Evolutionary conservation across 2,113 vertebrate species (phyloP).

Genomic region (Sphaerodactylus townsendi): DNA sequence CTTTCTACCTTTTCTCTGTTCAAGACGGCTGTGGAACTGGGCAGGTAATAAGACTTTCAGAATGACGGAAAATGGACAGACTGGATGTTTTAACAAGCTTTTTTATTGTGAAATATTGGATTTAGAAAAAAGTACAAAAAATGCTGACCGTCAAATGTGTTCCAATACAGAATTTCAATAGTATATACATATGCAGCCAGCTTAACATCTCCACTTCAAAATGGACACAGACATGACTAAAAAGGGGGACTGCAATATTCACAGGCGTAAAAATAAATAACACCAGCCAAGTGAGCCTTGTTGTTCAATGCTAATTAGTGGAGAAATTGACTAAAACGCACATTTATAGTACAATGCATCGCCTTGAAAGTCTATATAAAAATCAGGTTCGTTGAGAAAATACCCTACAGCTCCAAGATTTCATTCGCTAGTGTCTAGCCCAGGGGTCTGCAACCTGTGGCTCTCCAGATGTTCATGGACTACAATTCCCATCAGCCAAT

Average conservation of each 20-base stretch:
- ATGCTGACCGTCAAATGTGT: constrained; percentile 86
- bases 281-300: constrained; percentile 72
- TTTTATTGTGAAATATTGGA: constrained; percentile 96
- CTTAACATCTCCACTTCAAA: constrained; percentile 79
- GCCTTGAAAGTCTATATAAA: constrained; percentile 69
- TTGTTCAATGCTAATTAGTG: constrained; percentile 80
- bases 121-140: constrained; percentile 98
- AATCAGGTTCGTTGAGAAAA: constrained; percentile 67
- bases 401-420: constrained; percentile 69
- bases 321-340: constrained; percentile 75
- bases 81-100: constrained; percentile 82
- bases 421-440: constrained; percentile 52
- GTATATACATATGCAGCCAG: constrained; percentile 80
- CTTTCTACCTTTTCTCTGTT: background rate
- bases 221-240: constrained; percentile 80
- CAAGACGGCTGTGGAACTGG: background rate
- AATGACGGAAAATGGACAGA: constrained; percentile 28
- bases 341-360: constrained; percentile 76
- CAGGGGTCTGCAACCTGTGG: no score
- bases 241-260: constrained; percentile 80
- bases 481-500: no score
- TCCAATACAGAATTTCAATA: constrained; percentile 80
- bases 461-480: no score
- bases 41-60: rapidly evolving
- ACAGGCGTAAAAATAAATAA: constrained; percentile 85